Base-by-base conservation (phyloP, 2,113 vertebrate species). In the Brachypteracias leptosomus region DNA sequence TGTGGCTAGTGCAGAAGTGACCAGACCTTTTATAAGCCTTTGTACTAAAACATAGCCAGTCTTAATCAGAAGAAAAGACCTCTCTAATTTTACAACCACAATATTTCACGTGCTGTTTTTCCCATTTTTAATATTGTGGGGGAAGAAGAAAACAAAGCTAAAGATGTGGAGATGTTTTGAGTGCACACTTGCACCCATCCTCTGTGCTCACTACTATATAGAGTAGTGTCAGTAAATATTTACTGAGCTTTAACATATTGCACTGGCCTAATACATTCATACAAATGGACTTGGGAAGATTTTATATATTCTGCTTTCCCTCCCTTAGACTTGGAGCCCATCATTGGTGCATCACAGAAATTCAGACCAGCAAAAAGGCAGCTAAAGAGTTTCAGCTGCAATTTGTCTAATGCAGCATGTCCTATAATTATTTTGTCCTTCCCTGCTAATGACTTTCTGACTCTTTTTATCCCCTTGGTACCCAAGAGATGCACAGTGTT, bases 351-450 rank as follows among this genome's bases (percentile, higher is more conserved):
- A 21, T 57, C 58, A 12, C 35, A 58, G 72, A 70, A 74, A 51
- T 63, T 79, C 79, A 46, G 36, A 1, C 57, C 1, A 54, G 40
- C 25, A 77, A 90, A 70, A 82, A 77, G 3, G 31, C 16, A 63
- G 24, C 59, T 91, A 22, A 80, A 95, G 71, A 51, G n/a, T 6
- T 72, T 76, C 83, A 31, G 55, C 47, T 88, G 35, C 7, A 1
- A 88, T 94, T 93, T 90, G 40, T 72, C 82, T 58, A 25, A 55
- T 8, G 18, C 38, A 90, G 51, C 40, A 40, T 36, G 42, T 59
- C 67, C 91, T 51, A n/a, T 52, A 86, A 96, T 86, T 89, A 72
- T 77, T 92, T 84, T 81, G 70, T 89, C 79, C 80, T 83, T 80
- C 52, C 20, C 51, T 77, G 16, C 68, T 90, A 88, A 81, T 75